Evolutionary conservation across 2,113 vertebrate genomes (phyloP).

Genomic region (Piaya cayana): DNA sequence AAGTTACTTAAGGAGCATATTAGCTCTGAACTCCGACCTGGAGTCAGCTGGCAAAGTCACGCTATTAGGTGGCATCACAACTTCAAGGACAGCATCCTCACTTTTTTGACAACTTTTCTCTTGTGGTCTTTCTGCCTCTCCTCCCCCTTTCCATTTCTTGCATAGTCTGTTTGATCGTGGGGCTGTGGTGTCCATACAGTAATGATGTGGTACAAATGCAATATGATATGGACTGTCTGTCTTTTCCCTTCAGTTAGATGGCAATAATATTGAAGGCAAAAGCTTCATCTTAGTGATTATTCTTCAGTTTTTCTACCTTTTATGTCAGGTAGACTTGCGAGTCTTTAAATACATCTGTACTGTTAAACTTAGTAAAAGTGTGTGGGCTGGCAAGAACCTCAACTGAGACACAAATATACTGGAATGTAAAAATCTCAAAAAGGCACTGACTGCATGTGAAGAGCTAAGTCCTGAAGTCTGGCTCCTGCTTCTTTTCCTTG

Average conservation of each 20-base stretch:
- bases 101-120: fast-evolving
- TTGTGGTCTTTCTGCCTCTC: not conserved
- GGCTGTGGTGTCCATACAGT: not conserved
- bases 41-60: not conserved
- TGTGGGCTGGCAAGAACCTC: not conserved
- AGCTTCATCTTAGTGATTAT: not conserved
- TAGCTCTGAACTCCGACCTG: not conserved
- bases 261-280: not conserved
- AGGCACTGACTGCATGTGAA: fast-evolving
- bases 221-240: not conserved
- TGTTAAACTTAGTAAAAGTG: not conserved
- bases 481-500: not conserved
- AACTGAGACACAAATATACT: not conserved
- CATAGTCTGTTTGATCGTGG: not conserved
- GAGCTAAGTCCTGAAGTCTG: not conserved
- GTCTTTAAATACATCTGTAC: not conserved
- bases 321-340: not conserved
- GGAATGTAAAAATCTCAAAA: not conserved
- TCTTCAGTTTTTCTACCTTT: not conserved
- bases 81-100: not conserved
- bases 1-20: not conserved
- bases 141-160: not conserved
- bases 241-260: not conserved
- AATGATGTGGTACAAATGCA: not conserved
- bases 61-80: not conserved